phyloP scores from a whole-genome alignment of 1,140 invertebrate species.

The Euwallacea fornicatus region DNA sequence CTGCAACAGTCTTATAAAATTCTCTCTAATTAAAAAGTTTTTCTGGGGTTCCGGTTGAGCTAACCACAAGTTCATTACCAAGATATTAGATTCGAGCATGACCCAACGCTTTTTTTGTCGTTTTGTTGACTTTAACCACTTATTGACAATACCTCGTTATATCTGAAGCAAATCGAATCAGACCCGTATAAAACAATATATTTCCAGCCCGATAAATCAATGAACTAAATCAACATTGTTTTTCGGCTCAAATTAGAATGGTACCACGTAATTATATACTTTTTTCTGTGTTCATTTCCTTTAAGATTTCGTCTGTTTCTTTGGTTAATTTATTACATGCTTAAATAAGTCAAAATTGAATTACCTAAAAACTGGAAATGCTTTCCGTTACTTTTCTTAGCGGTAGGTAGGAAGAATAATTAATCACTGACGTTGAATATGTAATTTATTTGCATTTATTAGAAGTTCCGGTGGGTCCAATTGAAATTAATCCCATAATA shows the following conservation, averaged over 20 bases:
- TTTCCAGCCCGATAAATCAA: constrained; percentile 48
- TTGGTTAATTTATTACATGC: constrained; percentile 32
- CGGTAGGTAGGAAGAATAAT: constrained; percentile 14
- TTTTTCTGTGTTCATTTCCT: constrained; percentile 31
- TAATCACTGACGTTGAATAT: not conserved
- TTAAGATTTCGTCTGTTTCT: constrained; percentile 27
- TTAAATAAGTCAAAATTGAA: constrained; percentile 34
- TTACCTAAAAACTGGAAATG: constrained; percentile 31
- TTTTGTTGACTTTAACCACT: constrained; percentile 46
- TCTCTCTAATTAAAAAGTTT: constrained; percentile 50
- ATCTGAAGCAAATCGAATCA: constrained; percentile 48
- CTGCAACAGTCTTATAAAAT: constrained; percentile 45
- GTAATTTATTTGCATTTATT: not conserved
- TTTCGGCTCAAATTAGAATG: constrained; percentile 35
- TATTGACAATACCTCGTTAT: constrained; percentile 48
- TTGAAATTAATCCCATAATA: not conserved
- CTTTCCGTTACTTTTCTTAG: constrained; percentile 26
- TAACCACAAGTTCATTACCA: constrained; percentile 50
- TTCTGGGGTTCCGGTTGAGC: constrained; percentile 46
- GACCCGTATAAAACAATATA: constrained; percentile 47
- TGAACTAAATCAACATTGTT: constrained; percentile 47
- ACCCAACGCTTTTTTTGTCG: constrained; percentile 39
- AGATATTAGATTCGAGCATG: constrained; percentile 45
- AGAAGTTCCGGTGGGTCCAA: not conserved
- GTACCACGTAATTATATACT: constrained; percentile 29